These are phyloP conservation scores for Dromaius novaehollandiae DNA, from an alignment of 2,113 vertebrate species.

Conservation along the genomic window DNA sequence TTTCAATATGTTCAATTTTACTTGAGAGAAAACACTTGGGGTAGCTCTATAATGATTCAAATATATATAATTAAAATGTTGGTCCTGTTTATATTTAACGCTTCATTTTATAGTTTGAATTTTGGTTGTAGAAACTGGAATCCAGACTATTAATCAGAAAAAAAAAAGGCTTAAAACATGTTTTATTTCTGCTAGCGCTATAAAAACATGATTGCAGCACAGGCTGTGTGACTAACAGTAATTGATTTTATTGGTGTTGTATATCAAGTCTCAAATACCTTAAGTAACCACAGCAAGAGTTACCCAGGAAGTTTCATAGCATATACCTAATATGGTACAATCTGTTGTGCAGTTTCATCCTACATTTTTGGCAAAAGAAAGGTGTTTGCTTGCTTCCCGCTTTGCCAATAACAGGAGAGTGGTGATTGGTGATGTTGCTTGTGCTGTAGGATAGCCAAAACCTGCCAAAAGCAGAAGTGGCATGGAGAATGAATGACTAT, in stretches of 20 bases:
- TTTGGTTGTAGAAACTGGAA: neutral
- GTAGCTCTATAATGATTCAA: neutral
- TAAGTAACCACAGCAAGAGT: neutral
- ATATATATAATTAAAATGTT: neutral
- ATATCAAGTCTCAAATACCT: neutral
- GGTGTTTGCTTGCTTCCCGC: neutral
- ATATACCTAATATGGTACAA: neutral
- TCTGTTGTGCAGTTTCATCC: neutral
- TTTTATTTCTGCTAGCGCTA: neutral
- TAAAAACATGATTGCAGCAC: neutral
- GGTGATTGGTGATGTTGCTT: neutral
- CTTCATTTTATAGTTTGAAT: neutral
- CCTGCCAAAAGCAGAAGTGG: neutral
- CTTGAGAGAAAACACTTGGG: neutral
- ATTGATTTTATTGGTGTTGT: neutral
- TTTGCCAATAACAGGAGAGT: neutral
- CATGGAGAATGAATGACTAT: too few relatives aligned
- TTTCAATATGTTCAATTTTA: neutral
- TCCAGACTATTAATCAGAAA: neutral
- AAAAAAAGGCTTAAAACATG: neutral
- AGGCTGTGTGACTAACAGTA: neutral
- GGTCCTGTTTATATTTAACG: neutral
- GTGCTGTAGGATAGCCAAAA: neutral
- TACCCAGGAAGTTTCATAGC: neutral
- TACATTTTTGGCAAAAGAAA: neutral